Evolutionary conservation across 2,888 invertebrate species (phyloP), one percentile per base, ranked within the genome.

Genomic region (Agrotis ipsilon): DNA sequence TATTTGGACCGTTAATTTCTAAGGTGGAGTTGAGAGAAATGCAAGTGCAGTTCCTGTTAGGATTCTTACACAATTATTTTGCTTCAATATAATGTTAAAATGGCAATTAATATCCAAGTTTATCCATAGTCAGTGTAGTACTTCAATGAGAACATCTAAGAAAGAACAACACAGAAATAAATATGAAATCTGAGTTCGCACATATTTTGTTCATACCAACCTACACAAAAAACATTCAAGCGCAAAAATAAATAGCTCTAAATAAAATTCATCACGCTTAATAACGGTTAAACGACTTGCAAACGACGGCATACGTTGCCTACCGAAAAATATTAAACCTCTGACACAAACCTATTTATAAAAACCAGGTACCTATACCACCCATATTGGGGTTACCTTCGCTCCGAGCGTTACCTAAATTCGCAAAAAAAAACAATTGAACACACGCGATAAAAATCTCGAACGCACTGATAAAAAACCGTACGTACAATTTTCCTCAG

Each of bases 401-500:
- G 9, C 68, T 54, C 54, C 27, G 46, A 70, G n/a, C 46, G 39
- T 51, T 61, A 57, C 64, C 63, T 67, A 72, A 70, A 82, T 82
- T 74, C 72, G 60, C 67, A 61, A 77, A 74, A 75, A 82, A 82
- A 80, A 81, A 85, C 84, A 84, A 84, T 85, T 81, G 85, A 75
- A 83, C 75, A 83, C 75, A 68, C 16, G 48, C 59, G 67, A 80
- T 80, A 76, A 75, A 73, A 85, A 76, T 81, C 73, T 66, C 74
- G 32, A 72, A 80, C 59, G 68, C 74, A 62, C 62, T 79, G 75
- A 83, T 83, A 87, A 86, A 39, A 88, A 86, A 85, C 78, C 78
- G 64, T 72, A 78, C 75, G 59, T 78, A 82, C 75, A 84, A 82
- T 85, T 85, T 82, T 82, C 80, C 75, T 80, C 78, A 73, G 88